phyloP scores from a whole-genome alignment of 2,113 vertebrate species.

The Anseranas semipalmata region DNA sequence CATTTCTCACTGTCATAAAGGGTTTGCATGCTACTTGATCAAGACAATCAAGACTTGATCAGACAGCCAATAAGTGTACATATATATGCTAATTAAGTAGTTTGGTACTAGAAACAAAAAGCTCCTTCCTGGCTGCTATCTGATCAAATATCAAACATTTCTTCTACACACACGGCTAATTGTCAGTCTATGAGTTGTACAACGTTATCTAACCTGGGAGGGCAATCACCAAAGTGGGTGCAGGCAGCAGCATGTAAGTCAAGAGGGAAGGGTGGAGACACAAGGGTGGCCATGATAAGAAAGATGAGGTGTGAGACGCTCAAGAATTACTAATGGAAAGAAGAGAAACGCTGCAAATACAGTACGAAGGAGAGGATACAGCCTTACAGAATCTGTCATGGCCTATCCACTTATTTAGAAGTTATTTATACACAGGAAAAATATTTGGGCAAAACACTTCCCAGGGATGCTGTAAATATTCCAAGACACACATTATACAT shows the following conservation, averaged over 20 bases:
- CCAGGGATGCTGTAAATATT: background rate
- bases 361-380: background rate
- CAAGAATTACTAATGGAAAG: background rate
- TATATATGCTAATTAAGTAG: background rate
- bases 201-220: background rate
- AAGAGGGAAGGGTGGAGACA: background rate
- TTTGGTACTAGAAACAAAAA: background rate
- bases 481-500: background rate
- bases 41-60: no score
- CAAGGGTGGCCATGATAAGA: background rate
- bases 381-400: background rate
- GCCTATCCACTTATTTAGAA: background rate
- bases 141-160: background rate
- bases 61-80: background rate
- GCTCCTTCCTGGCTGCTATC: background rate
- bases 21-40: background rate
- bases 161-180: background rate
- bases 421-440: background rate
- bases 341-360: background rate
- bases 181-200: background rate
- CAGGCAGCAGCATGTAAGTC: background rate
- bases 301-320: background rate
- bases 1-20: background rate
- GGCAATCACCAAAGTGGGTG: background rate
- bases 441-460: background rate